Evolutionary conservation across 2,888 invertebrate genomes (phyloP).

Genomic region (Drosophila lutescens): DNA sequence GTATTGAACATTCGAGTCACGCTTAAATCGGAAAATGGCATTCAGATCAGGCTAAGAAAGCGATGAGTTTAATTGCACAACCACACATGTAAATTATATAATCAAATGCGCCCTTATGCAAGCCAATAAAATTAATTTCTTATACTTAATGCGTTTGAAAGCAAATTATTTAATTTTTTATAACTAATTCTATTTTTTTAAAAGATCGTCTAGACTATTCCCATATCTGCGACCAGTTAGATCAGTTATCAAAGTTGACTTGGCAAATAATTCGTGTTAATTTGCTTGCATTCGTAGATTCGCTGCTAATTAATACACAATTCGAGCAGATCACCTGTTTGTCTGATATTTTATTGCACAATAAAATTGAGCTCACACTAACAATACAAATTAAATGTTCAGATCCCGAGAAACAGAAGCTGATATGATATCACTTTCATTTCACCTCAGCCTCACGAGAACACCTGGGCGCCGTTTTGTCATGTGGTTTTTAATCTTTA

Average conservation of each 20-base stretch:
- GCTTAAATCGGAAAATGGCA: slow-evolving; percentile 84
- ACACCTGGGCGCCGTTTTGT: background rate
- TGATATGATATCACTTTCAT: background rate
- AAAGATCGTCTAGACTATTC: background rate
- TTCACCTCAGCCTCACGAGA: background rate
- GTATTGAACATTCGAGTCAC: slow-evolving; percentile 84
- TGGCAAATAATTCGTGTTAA: slow-evolving; percentile 22
- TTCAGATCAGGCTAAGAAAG: slow-evolving; percentile 82
- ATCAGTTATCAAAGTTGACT: slow-evolving; percentile 26
- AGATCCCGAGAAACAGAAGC: background rate
- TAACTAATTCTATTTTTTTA: no score
- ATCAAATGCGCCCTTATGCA: no score
- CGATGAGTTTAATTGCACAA: slow-evolving; percentile 21
- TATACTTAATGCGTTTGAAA: background rate
- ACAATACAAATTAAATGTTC: slow-evolving; percentile 8
- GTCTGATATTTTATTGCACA: slow-evolving; percentile 27
- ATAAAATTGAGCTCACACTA: slow-evolving; percentile 8
- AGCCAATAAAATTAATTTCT: background rate
- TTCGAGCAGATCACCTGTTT: slow-evolving; percentile 7
- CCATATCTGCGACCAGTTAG: background rate
- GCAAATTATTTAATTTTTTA: background rate
- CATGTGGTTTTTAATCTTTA: no score
- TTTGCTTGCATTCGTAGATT: slow-evolving; percentile 23
- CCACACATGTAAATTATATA: background rate
- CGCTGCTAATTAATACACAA: slow-evolving; percentile 24